phyloP scores from a whole-genome alignment of 2,797 vertebrate genomes.

The Leucoraja ocellata region DNA sequence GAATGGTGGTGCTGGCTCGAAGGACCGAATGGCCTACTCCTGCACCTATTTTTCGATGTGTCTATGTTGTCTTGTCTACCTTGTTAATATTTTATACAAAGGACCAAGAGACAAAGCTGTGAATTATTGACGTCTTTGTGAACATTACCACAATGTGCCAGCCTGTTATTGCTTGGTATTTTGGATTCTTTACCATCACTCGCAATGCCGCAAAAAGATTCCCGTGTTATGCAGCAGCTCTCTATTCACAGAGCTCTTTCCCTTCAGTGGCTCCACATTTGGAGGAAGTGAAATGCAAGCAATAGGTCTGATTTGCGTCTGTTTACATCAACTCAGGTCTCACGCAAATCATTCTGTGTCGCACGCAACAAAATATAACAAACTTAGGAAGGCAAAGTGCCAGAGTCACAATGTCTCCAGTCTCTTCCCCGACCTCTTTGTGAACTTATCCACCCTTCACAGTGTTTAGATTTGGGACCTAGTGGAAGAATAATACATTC shows the following conservation, averaged over 20 bases:
- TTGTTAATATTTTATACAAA: no score
- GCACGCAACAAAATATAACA: not conserved
- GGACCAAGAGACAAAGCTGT: not conserved
- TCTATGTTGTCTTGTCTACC: not conserved
- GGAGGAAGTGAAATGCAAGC: not conserved
- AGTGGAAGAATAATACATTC: not conserved
- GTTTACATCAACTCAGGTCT: not conserved
- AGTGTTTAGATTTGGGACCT: not conserved
- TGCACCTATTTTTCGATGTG: no score
- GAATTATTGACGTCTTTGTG: not conserved
- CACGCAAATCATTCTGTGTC: not conserved
- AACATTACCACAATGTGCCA: not conserved
- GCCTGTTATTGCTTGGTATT: not conserved
- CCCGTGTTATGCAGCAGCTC: not conserved
- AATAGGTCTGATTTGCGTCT: not conserved
- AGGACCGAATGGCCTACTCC: no score
- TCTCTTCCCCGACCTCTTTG: not conserved
- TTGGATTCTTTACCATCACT: not conserved
- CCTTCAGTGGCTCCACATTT: not conserved
- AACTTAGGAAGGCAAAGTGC: not conserved
- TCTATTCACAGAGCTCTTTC: not conserved
- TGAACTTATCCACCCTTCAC: not conserved
- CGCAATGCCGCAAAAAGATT: not conserved
- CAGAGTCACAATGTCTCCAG: not conserved
- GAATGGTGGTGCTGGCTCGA: no score